A percentile compares a stretch with the other conserved stretches of the same genome.
These are phyloP conservation scores for Lasioglossum lativentre DNA, from an alignment of 2,888 invertebrate genomes.

Conservation along the genomic window DNA sequence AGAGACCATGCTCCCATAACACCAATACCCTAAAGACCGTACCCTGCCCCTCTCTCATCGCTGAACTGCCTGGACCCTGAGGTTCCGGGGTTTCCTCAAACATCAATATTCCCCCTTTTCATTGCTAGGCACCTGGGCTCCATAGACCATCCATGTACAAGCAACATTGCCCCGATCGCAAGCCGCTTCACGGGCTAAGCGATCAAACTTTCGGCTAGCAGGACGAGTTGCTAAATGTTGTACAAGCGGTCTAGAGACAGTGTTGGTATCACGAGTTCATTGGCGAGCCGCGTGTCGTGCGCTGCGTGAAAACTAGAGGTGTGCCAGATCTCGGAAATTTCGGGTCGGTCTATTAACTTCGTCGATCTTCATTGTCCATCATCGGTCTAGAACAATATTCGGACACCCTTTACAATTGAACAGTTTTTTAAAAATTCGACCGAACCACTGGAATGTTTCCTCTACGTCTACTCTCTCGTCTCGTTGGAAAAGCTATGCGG, in stretches of 20 bases:
- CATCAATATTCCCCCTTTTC: conserved; percentile 5
- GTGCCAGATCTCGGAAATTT: background rate
- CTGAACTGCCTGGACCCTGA: background rate
- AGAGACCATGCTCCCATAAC: background rate
- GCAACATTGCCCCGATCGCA: background rate
- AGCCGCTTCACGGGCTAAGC: background rate
- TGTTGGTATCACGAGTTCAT: background rate
- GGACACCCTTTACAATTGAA: no score
- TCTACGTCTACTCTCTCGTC: no score
- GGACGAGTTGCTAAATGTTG: conserved; percentile 4
- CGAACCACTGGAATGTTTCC: no score
- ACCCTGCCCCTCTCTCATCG: background rate
- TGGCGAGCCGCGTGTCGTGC: background rate
- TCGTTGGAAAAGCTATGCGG: no score
- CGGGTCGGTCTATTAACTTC: no score
- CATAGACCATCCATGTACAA: background rate
- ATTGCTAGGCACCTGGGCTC: background rate
- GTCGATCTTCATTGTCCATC: no score
- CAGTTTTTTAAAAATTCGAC: no score
- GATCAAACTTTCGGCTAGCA: background rate
- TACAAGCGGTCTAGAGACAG: background rate
- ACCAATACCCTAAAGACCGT: background rate
- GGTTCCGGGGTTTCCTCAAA: background rate
- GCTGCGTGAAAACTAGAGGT: background rate
- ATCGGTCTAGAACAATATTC: no score